Evolutionary conservation across 2,797 vertebrate species (phyloP).

Genomic region (Enteromius unitaeniatus): DNA sequence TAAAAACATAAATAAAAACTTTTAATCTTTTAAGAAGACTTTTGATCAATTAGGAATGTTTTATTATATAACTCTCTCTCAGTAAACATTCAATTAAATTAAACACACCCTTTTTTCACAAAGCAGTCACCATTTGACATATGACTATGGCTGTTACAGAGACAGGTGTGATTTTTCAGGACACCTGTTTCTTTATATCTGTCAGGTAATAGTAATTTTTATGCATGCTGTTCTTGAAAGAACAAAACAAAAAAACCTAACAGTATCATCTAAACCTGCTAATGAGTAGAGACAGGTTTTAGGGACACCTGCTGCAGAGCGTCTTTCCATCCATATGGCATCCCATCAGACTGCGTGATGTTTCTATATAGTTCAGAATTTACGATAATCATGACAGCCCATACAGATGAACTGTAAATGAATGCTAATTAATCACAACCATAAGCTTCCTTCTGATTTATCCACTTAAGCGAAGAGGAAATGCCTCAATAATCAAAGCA

Average conservation of each 20-base stretch:
- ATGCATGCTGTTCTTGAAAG: not conserved
- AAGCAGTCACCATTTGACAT: not conserved
- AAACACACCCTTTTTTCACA: not conserved
- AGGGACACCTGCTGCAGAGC: not conserved
- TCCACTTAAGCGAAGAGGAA: not conserved
- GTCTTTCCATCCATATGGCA: slow-evolving; percentile 18
- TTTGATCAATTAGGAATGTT: not conserved
- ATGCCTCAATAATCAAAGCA: not conserved
- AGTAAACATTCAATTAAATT: not conserved
- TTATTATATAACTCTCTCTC: not conserved
- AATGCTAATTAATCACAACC: not conserved
- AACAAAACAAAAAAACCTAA: not conserved
- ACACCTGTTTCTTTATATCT: not conserved
- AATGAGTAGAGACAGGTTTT: slow-evolving; percentile 17
- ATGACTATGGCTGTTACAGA: not conserved
- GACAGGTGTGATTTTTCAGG: not conserved
- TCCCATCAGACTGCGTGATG: not conserved
- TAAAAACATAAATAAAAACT: too few relatives aligned
- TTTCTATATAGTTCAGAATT: slow-evolving; percentile 4
- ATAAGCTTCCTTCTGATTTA: slow-evolving; percentile 5
- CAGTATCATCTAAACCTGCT: slow-evolving; percentile 1
- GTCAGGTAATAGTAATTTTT: not conserved
- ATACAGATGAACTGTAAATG: slow-evolving; percentile 11
- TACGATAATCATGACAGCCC: not conserved
- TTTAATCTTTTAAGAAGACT: not conserved